Evolutionary conservation across 1,140 invertebrate genomes (phyloP).

Genomic region (Drosophila watanabei): DNA sequence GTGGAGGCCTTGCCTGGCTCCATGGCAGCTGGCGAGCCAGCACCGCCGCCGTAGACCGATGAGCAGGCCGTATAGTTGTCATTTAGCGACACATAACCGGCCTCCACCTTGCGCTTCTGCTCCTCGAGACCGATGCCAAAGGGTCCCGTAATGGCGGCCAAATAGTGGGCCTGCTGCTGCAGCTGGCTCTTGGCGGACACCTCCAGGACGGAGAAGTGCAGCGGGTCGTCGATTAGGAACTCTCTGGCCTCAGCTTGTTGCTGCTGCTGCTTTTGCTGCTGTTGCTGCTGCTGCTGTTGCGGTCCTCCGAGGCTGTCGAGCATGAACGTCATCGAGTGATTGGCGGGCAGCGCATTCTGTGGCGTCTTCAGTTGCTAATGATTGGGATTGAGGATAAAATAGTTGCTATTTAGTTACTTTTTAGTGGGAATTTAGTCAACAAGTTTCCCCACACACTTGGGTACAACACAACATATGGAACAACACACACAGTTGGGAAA

Average conservation of each 20-base stretch:
- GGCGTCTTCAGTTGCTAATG: slow-evolving; percentile 39
- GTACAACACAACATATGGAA: not conserved
- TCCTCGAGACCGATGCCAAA: slow-evolving; percentile 36
- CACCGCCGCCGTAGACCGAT: slow-evolving; percentile 60
- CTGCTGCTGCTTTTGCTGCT: slow-evolving; percentile 6
- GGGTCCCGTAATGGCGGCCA: slow-evolving; percentile 13
- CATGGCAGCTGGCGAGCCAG: slow-evolving; percentile 14
- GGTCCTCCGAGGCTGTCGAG: slow-evolving; percentile 21
- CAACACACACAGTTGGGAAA: not conserved
- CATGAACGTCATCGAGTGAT: slow-evolving; percentile 31
- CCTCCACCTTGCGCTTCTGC: slow-evolving; percentile 57
- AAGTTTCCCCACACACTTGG: not conserved
- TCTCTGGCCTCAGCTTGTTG: slow-evolving; percentile 40
- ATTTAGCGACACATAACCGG: slow-evolving; percentile 68
- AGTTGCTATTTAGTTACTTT: not conserved
- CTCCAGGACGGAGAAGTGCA: slow-evolving; percentile 64
- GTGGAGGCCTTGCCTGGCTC: slow-evolving; percentile 28
- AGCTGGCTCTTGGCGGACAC: slow-evolving; percentile 37
- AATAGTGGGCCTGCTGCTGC: slow-evolving; percentile 37
- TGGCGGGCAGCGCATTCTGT: slow-evolving; percentile 11
- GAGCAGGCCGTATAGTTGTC: slow-evolving; percentile 73
- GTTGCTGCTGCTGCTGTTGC: slow-evolving; percentile 8
- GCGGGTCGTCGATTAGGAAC: slow-evolving; percentile 71
- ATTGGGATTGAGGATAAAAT: not conserved
- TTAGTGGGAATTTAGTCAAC: not conserved